phyloP scores from a whole-genome alignment of 2,113 vertebrate genomes.

The Siniperca chuatsi region DNA sequence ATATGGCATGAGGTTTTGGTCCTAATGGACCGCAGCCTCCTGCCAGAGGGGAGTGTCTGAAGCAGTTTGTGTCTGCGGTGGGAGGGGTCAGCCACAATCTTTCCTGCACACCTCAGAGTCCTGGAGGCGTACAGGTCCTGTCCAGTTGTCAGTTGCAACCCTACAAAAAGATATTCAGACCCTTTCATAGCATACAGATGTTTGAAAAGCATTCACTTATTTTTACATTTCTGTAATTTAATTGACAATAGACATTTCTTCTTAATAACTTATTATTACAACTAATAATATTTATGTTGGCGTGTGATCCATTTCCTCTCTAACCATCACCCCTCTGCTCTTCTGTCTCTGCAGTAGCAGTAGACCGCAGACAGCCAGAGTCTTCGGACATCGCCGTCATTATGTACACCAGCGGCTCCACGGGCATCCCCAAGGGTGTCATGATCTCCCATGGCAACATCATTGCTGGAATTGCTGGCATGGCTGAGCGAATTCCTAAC shows the following conservation, averaged over 20 bases:
- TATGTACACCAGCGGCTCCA: constrained; percentile 99
- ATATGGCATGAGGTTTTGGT: no score
- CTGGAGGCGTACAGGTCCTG: no score
- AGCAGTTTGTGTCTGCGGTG: no score
- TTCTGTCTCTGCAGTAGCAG: constrained; percentile 76
- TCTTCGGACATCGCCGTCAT: constrained; percentile 93
- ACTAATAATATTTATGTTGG: neutral
- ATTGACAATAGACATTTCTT: neutral
- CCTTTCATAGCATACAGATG: neutral
- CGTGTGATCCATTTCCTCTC: constrained; percentile 24
- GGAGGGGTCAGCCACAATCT: no score
- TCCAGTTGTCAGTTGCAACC: no score
- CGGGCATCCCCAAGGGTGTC: constrained; percentile 97
- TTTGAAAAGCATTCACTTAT: neutral
- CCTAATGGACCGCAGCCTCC: no score
- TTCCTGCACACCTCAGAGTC: no score
- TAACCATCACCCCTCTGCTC: constrained; percentile 7
- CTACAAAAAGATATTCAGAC: neutral
- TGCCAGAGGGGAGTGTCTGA: no score
- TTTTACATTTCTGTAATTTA: neutral
- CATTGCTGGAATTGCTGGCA: constrained; percentile 95
- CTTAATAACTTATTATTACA: neutral
- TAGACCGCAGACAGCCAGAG: constrained; percentile 82
- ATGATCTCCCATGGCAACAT: constrained; percentile 98
- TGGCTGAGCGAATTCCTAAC: constrained; percentile 94